phyloP scores from a whole-genome alignment of 1,140 invertebrate genomes.

The roundworm (Caenorhabditis elegans) region DNA sequence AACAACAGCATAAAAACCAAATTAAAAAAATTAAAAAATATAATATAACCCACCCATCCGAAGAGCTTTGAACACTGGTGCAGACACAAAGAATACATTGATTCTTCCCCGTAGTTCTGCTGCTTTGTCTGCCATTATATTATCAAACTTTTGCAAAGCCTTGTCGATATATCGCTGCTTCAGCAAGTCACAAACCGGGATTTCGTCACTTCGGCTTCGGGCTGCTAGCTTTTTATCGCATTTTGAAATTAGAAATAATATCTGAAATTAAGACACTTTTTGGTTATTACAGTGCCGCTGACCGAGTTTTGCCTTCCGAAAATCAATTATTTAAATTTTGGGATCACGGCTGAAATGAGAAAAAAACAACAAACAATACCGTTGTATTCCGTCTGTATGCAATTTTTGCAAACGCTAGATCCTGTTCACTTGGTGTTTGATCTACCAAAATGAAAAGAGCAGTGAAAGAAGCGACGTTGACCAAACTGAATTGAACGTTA shows the following conservation, averaged over 20 bases:
- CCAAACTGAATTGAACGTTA: slow-evolving; percentile 15
- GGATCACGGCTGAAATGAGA: not conserved
- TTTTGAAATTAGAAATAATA: slow-evolving; percentile 35
- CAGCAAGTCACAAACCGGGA: slow-evolving; percentile 36
- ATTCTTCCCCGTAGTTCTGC: slow-evolving; percentile 40
- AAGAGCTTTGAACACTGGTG: slow-evolving; percentile 38
- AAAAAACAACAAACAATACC: too few species aligned
- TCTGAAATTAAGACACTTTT: not conserved
- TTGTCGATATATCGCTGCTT: slow-evolving; percentile 44
- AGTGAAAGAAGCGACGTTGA: slow-evolving; percentile 44
- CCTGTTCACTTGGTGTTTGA: slow-evolving; percentile 37
- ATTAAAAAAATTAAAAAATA: not conserved
- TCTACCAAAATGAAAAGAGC: slow-evolving; percentile 41
- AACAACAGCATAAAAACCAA: not conserved
- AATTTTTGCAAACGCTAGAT: slow-evolving; percentile 45
- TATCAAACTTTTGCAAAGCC: slow-evolving; percentile 33
- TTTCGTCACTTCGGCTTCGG: slow-evolving; percentile 40
- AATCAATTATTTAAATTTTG: too few species aligned
- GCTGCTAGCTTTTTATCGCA: slow-evolving; percentile 22
- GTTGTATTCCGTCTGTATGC: slow-evolving; percentile 33
- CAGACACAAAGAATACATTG: slow-evolving; percentile 45
- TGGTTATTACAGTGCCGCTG: too few species aligned
- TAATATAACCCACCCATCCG: not conserved
- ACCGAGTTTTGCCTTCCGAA: too few species aligned
- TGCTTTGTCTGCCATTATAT: slow-evolving; percentile 8